Percentiles rank a stretch among this genome's conserved stretches.
These are phyloP conservation scores for Thomomys bottae DNA, from an alignment of 2,113 vertebrate species.

Conservation along the genomic window DNA sequence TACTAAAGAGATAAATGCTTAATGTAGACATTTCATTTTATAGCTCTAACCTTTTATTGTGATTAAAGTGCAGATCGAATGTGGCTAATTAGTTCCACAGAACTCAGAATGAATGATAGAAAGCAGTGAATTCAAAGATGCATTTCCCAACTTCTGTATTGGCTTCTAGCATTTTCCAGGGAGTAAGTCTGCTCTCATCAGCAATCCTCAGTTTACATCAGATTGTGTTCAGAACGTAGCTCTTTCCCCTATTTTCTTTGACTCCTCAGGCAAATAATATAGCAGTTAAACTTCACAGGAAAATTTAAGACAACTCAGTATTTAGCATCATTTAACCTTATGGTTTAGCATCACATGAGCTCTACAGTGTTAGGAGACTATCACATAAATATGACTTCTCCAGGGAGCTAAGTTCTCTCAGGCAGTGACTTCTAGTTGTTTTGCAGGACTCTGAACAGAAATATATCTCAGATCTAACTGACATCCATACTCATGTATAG, in stretches of 20 bases:
- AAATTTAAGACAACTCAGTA: background rate
- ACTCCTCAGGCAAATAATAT: background rate
- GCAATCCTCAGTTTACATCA: background rate
- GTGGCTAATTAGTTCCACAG: background rate
- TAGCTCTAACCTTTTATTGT: background rate
- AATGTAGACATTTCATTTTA: background rate
- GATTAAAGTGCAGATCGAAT: background rate
- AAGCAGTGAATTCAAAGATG: accelerated
- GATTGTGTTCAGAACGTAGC: background rate
- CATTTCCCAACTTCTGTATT: accelerated
- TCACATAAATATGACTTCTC: background rate
- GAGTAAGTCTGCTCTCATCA: background rate
- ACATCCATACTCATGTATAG: background rate
- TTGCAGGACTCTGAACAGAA: background rate
- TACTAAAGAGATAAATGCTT: background rate
- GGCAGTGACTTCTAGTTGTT: background rate
- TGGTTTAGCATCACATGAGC: too few species aligned
- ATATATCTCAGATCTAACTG: background rate
- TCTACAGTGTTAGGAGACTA: background rate
- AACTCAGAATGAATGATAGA: background rate
- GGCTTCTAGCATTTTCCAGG: background rate
- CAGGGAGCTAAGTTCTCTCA: background rate
- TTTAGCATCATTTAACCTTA: background rate
- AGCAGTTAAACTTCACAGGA: background rate
- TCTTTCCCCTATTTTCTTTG: background rate